Base-by-base conservation (phyloP, 2,113 vertebrate genomes). In the Ctenodactylus gundi region DNA sequence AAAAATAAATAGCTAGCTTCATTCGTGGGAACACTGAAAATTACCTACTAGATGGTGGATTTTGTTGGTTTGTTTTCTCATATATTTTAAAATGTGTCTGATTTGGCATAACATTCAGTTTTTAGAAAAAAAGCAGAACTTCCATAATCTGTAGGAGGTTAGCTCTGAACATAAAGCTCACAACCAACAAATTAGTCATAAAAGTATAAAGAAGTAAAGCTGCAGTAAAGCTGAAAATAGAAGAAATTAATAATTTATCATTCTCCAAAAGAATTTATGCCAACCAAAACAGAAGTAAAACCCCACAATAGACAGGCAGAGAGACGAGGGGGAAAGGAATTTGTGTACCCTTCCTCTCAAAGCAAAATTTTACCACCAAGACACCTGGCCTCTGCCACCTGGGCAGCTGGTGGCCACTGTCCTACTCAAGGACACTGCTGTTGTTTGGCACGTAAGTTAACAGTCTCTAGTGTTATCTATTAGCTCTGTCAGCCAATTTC, bases 21-120 rank as follows among this genome's bases (percentile, higher is more conserved):
- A 68, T 78, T 90, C 87, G 64, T 25, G 21, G 1, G n/a, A 80
- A 68, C 49, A 80, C 68, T 72, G 68, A 92, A 90, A 94, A 94
- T 67, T 67, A 83, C 64, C 51, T 46, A 49, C 62, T 25, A 60
- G 60, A 36, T 83, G 25, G 27, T 90, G 29, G 53, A 7, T 75
- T 92, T 73, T 34, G 9, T 95, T 29, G 15, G 15, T 58, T 41
- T 73, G 31, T 15, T 87, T 92, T 85, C 92, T 80, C 15, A 64
- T 25, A 4, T 21, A 36, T 57, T 78, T 78, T 80, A n/a, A 72
- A 94, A 65, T 60, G 8, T 23, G 83, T 95, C 94, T 83, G 27
- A 34, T 84, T 72, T 73, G 44, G 31, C 36, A 78, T 25, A 62
- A 34, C 29, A 27, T 44, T 65, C 27, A 87, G 21, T 77, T 76